These are phyloP conservation scores for Mellilla xanthometata DNA, from an alignment of 2,888 invertebrate genomes.

Conservation along the genomic window DNA sequence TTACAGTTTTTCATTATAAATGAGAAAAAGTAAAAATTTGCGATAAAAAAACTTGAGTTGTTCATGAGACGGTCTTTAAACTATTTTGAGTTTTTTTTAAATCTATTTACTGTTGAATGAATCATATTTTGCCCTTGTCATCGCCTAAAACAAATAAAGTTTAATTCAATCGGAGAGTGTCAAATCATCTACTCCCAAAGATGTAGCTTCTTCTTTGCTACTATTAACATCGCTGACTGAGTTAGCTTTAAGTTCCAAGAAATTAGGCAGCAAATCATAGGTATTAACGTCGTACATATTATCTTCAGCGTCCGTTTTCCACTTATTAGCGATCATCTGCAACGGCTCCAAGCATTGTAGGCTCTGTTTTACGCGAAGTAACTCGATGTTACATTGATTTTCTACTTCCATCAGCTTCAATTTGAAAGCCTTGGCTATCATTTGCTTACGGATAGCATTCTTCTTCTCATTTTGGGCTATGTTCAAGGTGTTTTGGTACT, in stretches of 20 bases:
- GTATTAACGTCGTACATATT: constrained; percentile 50
- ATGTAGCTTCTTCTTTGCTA: constrained; percentile 37
- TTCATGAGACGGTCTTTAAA: no score
- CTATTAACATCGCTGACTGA: constrained; percentile 46
- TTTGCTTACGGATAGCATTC: constrained; percentile 71
- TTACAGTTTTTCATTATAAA: no score
- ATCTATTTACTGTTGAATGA: no score
- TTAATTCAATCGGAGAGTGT: constrained; percentile 27
- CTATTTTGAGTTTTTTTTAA: no score
- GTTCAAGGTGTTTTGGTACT: constrained; percentile 69
- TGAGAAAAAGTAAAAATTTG: no score
- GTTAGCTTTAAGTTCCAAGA: constrained; percentile 53
- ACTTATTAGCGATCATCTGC: constrained; percentile 65
- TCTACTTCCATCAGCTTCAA: constrained; percentile 72
- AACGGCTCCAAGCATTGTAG: constrained; percentile 72
- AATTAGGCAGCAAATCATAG: constrained; percentile 62
- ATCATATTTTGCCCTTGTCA: no score
- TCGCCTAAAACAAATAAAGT: no score
- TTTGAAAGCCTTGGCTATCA: constrained; percentile 71
- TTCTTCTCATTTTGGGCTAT: constrained; percentile 74
- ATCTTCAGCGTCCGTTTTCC: constrained; percentile 55
- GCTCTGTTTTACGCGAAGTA: constrained; percentile 71
- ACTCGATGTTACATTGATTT: constrained; percentile 74
- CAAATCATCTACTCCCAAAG: constrained; percentile 34
- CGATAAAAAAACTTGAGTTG: no score